Evolutionary conservation across 1,140 invertebrate genomes (phyloP).

Genomic region (Rhysida immarginata): DNA sequence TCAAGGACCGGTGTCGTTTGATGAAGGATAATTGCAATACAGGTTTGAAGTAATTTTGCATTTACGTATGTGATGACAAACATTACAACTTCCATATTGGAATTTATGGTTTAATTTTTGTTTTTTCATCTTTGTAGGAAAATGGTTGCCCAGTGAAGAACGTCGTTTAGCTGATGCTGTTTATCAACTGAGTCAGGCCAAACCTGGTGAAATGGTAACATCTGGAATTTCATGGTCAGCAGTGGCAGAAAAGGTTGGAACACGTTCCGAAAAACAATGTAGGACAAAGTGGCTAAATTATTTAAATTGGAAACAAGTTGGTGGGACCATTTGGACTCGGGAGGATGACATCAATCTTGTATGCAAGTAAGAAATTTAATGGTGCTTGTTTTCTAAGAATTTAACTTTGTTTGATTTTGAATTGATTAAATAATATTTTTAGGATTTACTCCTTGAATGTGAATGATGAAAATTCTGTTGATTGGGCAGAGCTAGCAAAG

Average conservation of each 20-base stretch:
- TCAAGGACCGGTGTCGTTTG: constrained; percentile 36
- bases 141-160: constrained; percentile 35
- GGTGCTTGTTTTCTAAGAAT: not conserved
- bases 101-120: not conserved
- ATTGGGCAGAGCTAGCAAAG: constrained; percentile 31
- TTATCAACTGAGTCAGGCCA: constrained; percentile 29
- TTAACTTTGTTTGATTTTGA: constrained; percentile 13
- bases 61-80: no score
- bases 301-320: constrained; percentile 36
- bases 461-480: constrained; percentile 32
- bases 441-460: constrained; percentile 28
- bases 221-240: constrained; percentile 34
- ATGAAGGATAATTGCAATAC: constrained; percentile 37
- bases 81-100: not conserved
- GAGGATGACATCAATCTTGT: constrained; percentile 34
- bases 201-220: constrained; percentile 29
- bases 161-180: constrained; percentile 31
- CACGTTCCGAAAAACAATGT: constrained; percentile 38
- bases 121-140: constrained; percentile 23
- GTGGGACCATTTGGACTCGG: constrained; percentile 34
- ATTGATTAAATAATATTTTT: no score
- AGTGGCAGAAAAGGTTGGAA: constrained; percentile 32
- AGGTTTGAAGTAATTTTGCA: constrained; percentile 18
- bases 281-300: constrained; percentile 39
- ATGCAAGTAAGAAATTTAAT: constrained; percentile 28